Conservation (phyloP, 1,140 invertebrate genomes). For the Dinothrombium tinctorium region DNA sequence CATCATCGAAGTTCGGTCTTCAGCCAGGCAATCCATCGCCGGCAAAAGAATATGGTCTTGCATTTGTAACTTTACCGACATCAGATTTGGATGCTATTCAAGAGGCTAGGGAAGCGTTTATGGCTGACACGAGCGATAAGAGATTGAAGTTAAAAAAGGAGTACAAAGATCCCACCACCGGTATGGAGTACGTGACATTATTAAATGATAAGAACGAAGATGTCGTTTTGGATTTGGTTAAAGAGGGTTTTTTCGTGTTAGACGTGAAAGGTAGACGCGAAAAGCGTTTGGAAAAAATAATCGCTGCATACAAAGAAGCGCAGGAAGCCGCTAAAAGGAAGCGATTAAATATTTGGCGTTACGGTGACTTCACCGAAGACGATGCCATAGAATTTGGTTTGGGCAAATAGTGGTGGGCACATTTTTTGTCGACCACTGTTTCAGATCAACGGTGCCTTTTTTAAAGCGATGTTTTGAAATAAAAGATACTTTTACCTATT, state of each 20-base stretch:
- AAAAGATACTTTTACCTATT: too few species aligned
- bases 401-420: not conserved
- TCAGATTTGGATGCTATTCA: slow-evolving; percentile 28
- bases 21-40: slow-evolving; percentile 33
- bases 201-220: slow-evolving; percentile 44
- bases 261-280: slow-evolving; percentile 43
- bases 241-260: slow-evolving; percentile 57
- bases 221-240: slow-evolving; percentile 54
- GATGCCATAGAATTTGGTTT: slow-evolving; percentile 67
- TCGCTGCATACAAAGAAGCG: slow-evolving; percentile 51
- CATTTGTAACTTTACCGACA: slow-evolving; percentile 51
- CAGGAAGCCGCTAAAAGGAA: slow-evolving; percentile 59
- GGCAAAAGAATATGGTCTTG: slow-evolving; percentile 61
- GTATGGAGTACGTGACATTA: slow-evolving; percentile 38
- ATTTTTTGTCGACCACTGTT: too few species aligned
- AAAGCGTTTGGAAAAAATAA: slow-evolving; percentile 48
- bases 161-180: slow-evolving; percentile 27
- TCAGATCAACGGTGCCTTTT: too few species aligned
- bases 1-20: slow-evolving; percentile 2
- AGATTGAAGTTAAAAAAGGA: slow-evolving; percentile 28
- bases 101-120: slow-evolving; percentile 18
- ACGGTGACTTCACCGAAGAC: slow-evolving; percentile 85
- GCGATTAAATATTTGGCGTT: slow-evolving; percentile 65
- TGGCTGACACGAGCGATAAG: slow-evolving; percentile 20
- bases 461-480: too few species aligned